Conservation (phyloP, 2,888 invertebrate species). For the Zeuzera pyrina region DNA sequence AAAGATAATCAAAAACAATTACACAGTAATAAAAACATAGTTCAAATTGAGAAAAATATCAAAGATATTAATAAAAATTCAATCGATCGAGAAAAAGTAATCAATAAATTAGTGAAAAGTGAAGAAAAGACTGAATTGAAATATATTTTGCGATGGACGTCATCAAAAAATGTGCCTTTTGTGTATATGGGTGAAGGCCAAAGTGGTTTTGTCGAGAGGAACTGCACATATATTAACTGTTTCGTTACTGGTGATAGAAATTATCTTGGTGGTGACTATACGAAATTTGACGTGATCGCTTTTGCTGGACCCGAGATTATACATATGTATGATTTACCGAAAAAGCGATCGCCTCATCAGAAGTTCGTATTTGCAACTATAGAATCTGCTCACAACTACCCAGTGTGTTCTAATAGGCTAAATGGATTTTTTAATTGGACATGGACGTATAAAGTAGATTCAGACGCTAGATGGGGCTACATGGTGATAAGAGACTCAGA, state of each 20-base stretch:
- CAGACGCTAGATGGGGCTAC: conserved; percentile 33
- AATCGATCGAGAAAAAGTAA: background rate
- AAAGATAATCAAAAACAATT: too few relatives aligned
- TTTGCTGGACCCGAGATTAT: conserved; percentile 29
- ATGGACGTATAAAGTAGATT: conserved; percentile 37
- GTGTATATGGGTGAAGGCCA: conserved; percentile 24
- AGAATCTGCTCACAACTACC: conserved; percentile 34
- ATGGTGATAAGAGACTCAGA: conserved; percentile 24
- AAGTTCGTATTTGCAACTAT: conserved; percentile 30
- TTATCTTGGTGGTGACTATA: conserved; percentile 17
- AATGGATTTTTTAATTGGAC: conserved; percentile 40
- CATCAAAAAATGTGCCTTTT: conserved; percentile 21
- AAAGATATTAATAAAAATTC: too few relatives aligned
- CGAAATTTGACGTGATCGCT: conserved; percentile 27
- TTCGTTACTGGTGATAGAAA: conserved; percentile 24
- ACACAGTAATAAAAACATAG: too few relatives aligned
- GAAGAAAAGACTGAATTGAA: conserved; percentile 13
- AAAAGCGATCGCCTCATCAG: conserved; percentile 21
- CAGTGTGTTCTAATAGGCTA: conserved; percentile 22
- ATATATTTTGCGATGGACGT: conserved; percentile 32
- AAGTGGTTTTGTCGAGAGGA: conserved; percentile 21
- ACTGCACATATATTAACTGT: conserved; percentile 28
- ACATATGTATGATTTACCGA: conserved; percentile 12
- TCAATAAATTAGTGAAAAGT: background rate
- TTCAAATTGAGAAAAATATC: too few relatives aligned